Evolutionary conservation across 2,113 vertebrate genomes (phyloP).

Genomic region (Hippocampus guttulatus): DNA sequence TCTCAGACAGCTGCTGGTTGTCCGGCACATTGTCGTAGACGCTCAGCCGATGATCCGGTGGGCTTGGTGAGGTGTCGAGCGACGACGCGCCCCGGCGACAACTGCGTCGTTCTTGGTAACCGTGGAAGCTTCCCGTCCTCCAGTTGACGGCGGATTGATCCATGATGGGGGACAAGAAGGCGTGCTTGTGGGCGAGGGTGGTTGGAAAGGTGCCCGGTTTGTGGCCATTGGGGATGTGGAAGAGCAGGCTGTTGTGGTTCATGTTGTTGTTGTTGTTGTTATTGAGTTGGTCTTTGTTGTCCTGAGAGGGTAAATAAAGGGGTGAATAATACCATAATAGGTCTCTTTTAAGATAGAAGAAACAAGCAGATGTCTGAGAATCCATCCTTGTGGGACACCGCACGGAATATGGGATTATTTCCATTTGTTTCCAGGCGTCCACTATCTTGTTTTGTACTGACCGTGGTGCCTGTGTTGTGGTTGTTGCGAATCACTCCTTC

Average conservation of each 20-base stretch:
- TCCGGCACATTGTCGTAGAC: conserved; percentile 83
- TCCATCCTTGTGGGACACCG: not conserved
- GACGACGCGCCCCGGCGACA: conserved; percentile 8
- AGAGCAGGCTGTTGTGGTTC: conserved; percentile 60
- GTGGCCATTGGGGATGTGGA: conserved; percentile 79
- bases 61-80: conserved; percentile 18
- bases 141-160: conserved; percentile 75
- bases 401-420: not conserved
- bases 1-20: conserved; percentile 22
- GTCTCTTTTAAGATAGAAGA: too few relatives aligned
- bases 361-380: not conserved
- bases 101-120: conserved; percentile 58
- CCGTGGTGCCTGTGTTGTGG: conserved; percentile 35
- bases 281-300: conserved; percentile 49
- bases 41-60: conserved; percentile 57
- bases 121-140: conserved; percentile 84
- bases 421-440: not conserved
- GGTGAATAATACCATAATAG: not conserved
- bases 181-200: conserved; percentile 65
- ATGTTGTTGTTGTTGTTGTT: conserved; percentile 41
- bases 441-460: conserved; percentile 8
- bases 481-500: not conserved
- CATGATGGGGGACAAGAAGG: conserved; percentile 26
- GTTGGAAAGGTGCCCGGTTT: conserved; percentile 86
- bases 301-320: conserved; percentile 5